Conservation (phyloP, 1,140 invertebrate species). For the Papilio dardanus region DNA sequence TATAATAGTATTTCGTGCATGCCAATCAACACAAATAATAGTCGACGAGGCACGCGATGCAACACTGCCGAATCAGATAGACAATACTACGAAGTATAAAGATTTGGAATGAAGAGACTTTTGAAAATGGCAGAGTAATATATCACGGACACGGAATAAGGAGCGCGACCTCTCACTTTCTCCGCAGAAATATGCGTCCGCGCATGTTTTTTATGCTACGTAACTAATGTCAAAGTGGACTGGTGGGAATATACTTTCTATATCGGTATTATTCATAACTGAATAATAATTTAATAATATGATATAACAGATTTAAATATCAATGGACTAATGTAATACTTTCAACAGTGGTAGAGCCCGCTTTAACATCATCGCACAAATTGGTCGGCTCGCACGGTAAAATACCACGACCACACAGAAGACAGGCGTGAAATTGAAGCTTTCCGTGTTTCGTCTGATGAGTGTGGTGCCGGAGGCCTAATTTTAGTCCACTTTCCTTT, state of each 20-base stretch:
- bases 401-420: too few species aligned
- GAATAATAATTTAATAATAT: background rate
- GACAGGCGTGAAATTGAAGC: too few species aligned
- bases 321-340: background rate
- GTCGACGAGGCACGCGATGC: constrained; percentile 32
- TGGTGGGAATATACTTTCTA: background rate
- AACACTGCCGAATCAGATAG: constrained; percentile 24
- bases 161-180: constrained; percentile 54
- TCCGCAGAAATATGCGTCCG: constrained; percentile 45
- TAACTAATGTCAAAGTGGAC: constrained; percentile 30
- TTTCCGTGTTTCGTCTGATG: too few species aligned
- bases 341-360: too few species aligned
- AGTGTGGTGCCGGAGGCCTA: too few species aligned
- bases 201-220: constrained; percentile 26
- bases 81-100: background rate
- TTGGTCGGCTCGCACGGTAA: too few species aligned
- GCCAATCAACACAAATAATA: constrained; percentile 37
- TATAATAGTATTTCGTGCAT: constrained; percentile 39
- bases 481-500: too few species aligned
- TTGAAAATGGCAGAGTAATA: constrained; percentile 39
- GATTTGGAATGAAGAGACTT: constrained; percentile 8
- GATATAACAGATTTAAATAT: background rate
- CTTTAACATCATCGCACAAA: too few species aligned
- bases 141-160: constrained; percentile 39
- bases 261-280: background rate